Evolutionary conservation across 2,797 vertebrate genomes (phyloP), one percentile per base, ranked within the genome.

Genomic region (Fistularia commersonii): DNA sequence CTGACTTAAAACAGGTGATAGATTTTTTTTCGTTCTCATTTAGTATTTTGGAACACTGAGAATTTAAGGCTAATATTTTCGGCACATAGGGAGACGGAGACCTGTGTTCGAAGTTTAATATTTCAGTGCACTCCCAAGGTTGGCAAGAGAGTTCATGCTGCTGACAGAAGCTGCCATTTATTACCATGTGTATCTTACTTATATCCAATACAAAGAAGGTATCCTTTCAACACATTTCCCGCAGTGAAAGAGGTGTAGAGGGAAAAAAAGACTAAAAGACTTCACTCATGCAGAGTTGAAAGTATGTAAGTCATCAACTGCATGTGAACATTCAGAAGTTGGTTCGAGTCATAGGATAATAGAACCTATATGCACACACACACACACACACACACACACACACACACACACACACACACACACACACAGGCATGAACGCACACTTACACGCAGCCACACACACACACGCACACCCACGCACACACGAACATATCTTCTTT

Each of bases 141-240:
- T 66, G 54, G 69, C 57, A 38, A 52, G 51, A 76, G 45, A 80
- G 82, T 87, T 86, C 79, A 77, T 8, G 35, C 67, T 47, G 83
- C 64, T 86, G 86, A 89, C 75, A 88, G 78, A 65, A 76, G 64
- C 9, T 66, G 56, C 71, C 76, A 77, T 87, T 85, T 84, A 85
- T 87, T 83, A 86, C 48, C 8, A 12, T 23, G 48, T 66, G 64
- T 47, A 61, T 77, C 71, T 74, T 72, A 69, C 64, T 81, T 57
- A 60, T 61, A 58, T 60, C 59, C 66, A 61, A 67, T 41, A 81
- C 75, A 69, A 61, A 70, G 66, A 80, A 57, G 67, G 51, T 64
- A 72, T 81, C 80, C 57, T 89, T 80, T 87, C 88, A 90, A 74
- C 86, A 76, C 55, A 0, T 49, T 64, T 52, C 31, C 66, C 51